Evolutionary conservation across 2,888 invertebrate species (phyloP), one percentile per base, ranked within the genome.

Genomic region (Spilarctia lutea): DNA sequence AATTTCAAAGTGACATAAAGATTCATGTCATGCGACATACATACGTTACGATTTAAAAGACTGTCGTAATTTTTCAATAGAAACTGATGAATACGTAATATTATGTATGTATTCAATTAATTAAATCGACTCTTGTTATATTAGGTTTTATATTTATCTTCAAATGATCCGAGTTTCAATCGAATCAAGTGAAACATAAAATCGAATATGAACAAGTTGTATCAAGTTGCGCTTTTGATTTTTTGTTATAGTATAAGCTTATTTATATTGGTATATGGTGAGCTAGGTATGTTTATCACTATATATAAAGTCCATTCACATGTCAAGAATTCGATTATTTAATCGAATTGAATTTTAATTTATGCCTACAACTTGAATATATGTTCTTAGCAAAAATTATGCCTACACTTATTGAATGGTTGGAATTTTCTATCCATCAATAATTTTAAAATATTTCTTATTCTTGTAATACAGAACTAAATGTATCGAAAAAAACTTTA

Each of bases 21-120:
- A 8, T 30, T 45, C 10, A 30, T 45, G 6, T 68, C 45, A 68
- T 45, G 24, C 48, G 24, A 48, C 48, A 24, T 30, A 27, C 4
- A 20, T 45, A 68, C 33, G 24, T 48, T 68, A 45, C 60, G 27
- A 60, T 63, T 63, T 18, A 63, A 63, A 63, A 63, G 30, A 48
- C 11, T 42, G 45, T 48, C 48, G 11, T 48, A 11, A 48, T 48
- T 68, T 48, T 48, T 68, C 68, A 48, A 48, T 68, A 48, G 48
- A 72, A 30, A 42, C 24, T 39, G 24, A 35, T 30, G 27, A 48
- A 67, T 30, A 48, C n/a, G 27, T 72, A 35, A 27, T 63, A 30
- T 68, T 48, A 68, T 48, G 30, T 33, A 45, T 68, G 67, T 45
- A 68, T 68, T 68, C 65, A 65, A 48, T 65, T 71, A 20, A 71